Evolutionary conservation across 2,113 vertebrate genomes (phyloP).

Genomic region (Eleginops maclovinus): DNA sequence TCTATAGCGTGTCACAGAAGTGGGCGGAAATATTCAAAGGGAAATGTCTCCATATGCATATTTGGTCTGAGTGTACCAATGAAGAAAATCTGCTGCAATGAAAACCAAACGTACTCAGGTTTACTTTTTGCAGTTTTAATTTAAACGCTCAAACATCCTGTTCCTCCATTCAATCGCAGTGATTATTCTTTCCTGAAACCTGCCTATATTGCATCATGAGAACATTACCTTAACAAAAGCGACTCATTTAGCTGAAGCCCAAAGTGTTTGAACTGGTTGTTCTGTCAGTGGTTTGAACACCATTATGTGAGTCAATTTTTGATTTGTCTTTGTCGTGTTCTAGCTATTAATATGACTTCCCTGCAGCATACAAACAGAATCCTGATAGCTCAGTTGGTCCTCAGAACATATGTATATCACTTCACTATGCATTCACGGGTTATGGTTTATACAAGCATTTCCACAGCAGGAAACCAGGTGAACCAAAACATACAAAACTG

Average conservation of each 20-base stretch:
- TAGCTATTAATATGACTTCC: too few relatives aligned
- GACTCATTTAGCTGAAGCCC: background rate
- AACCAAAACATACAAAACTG: too few relatives aligned
- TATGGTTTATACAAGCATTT: too few relatives aligned
- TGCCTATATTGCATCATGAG: background rate
- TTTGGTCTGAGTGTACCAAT: background rate
- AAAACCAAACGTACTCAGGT: background rate
- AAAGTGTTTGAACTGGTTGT: too few relatives aligned
- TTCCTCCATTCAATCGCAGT: background rate
- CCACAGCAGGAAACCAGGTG: too few relatives aligned
- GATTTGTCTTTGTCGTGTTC: too few relatives aligned
- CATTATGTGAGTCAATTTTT: too few relatives aligned
- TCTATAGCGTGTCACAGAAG: background rate
- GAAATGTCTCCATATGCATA: background rate
- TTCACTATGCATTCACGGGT: too few relatives aligned
- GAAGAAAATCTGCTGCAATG: background rate
- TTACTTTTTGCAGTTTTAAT: background rate
- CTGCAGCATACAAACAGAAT: too few relatives aligned
- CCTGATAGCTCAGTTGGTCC: too few relatives aligned
- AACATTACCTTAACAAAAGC: background rate
- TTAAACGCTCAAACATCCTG: background rate
- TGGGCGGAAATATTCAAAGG: background rate
- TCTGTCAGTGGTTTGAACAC: too few relatives aligned
- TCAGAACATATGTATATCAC: background rate
- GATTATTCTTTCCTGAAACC: constrained; percentile 6